These are phyloP conservation scores for Drosophila antonietae DNA, from an alignment of 2,888 invertebrate genomes.

Conservation along the genomic window DNA sequence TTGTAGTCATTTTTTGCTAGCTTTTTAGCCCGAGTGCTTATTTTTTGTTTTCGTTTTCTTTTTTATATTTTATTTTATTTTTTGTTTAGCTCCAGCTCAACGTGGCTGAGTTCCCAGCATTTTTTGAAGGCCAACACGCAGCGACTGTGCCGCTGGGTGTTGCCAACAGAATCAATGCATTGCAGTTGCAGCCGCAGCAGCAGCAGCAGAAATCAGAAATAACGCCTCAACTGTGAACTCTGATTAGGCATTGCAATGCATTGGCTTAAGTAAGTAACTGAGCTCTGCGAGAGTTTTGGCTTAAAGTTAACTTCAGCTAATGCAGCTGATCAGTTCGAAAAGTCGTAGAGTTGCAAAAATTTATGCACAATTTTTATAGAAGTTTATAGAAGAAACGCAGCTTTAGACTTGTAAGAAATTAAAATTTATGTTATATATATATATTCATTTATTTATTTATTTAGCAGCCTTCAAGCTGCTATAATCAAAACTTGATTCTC, in stretches of 20 bases:
- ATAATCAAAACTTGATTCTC: too few relatives aligned
- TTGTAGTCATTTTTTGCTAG: slow-evolving; percentile 59
- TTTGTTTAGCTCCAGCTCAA: slow-evolving; percentile 47
- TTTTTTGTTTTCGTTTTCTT: slow-evolving; percentile 50
- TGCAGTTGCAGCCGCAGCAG: background rate
- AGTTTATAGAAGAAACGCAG: too few relatives aligned
- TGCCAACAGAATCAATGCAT: slow-evolving; percentile 18
- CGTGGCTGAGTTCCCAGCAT: slow-evolving; percentile 16
- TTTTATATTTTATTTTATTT: background rate
- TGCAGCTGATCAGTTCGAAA: background rate
- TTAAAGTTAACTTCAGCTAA: background rate
- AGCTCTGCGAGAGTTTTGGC: background rate
- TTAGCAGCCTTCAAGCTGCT: too few relatives aligned
- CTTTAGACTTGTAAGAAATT: too few relatives aligned
- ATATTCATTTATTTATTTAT: too few relatives aligned
- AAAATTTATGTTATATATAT: too few relatives aligned
- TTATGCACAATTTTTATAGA: too few relatives aligned
- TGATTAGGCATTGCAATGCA: too few relatives aligned
- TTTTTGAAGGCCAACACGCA: slow-evolving; percentile 46
- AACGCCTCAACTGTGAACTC: slow-evolving; percentile 5
- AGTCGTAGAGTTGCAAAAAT: too few relatives aligned
- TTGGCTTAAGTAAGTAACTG: background rate
- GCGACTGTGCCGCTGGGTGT: slow-evolving; percentile 13
- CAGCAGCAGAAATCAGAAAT: slow-evolving; percentile 10
- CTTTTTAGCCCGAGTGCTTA: slow-evolving; percentile 60